Conservation (phyloP, 2,888 invertebrate genomes). For the Hyposoter dolosus region DNA sequence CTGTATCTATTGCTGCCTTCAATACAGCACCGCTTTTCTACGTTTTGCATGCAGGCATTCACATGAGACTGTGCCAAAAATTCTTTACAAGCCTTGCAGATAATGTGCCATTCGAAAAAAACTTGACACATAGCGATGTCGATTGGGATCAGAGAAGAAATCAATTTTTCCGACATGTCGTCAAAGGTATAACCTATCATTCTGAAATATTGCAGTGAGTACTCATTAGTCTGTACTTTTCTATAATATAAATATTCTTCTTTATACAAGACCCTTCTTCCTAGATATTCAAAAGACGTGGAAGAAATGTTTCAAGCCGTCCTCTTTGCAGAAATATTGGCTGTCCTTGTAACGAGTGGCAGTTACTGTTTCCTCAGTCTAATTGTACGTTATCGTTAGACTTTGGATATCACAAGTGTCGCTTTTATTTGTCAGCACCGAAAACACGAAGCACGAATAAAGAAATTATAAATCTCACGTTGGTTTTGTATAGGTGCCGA, state of each 20-base stretch:
- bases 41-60: constrained; percentile 62
- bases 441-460: not conserved
- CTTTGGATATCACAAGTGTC: not conserved
- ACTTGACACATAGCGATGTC: not conserved
- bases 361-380: constrained; percentile 59
- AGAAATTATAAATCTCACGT: not conserved
- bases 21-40: constrained; percentile 57
- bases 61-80: constrained; percentile 49
- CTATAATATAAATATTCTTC: not conserved
- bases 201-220: constrained; percentile 70
- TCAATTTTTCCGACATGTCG: constrained; percentile 32
- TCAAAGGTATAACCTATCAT: constrained; percentile 65
- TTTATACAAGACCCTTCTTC: not conserved
- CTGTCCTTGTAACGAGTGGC: constrained; percentile 58
- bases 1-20: constrained; percentile 43
- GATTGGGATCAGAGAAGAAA: not conserved
- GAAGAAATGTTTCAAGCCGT: constrained; percentile 56
- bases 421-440: too few species aligned
- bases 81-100: constrained; percentile 20
- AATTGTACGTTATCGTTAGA: constrained; percentile 34
- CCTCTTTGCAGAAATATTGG: constrained; percentile 59
- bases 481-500: constrained; percentile 33
- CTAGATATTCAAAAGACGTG: constrained; percentile 37
- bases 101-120: not conserved
- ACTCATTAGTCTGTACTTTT: not conserved